A percentile compares a stretch with the other conserved stretches of the same genome.
These are phyloP conservation scores for Rhopalosiphum maidis DNA, from an alignment of 1,140 invertebrate genomes.

Conservation along the genomic window DNA sequence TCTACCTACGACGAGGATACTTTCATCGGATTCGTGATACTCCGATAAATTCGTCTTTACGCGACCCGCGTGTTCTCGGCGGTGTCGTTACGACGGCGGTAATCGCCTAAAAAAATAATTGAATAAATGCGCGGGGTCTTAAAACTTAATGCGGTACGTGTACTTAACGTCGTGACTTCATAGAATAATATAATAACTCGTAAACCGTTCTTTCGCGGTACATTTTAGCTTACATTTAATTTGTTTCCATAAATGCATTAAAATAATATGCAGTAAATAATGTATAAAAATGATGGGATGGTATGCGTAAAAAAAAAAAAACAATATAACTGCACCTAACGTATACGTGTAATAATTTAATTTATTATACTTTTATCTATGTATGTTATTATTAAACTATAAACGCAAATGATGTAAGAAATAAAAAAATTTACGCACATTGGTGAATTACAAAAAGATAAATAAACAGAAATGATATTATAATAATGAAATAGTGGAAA, in stretches of 20 bases:
- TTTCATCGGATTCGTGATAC: not conserved
- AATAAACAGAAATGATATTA: not conserved
- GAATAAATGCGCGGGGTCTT: not conserved
- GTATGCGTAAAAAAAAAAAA: not conserved
- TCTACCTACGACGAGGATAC: no score
- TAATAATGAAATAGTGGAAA: not conserved
- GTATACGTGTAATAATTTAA: not conserved
- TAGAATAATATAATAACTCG: not conserved
- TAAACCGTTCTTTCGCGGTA: not conserved
- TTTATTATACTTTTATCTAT: slow-evolving; percentile 4
- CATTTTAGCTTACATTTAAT: not conserved
- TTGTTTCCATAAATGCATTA: slow-evolving; percentile 9
- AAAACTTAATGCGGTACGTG: not conserved
- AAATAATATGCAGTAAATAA: slow-evolving; percentile 1
- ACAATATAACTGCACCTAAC: not conserved
- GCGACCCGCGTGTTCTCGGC: no score
- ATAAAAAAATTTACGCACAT: not conserved
- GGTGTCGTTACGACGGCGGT: not conserved
- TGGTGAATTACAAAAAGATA: not conserved
- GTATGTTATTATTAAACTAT: slow-evolving; percentile 1
- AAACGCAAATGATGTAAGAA: not conserved
- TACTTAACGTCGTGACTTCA: not conserved
- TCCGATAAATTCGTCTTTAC: not conserved
- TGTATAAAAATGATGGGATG: not conserved
- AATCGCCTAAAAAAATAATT: not conserved